Percentiles rank a stretch among this genome's conserved stretches.
Conservation (phyloP, 1,140 invertebrate species). For the Trichomalopsis sarcophagae region DNA sequence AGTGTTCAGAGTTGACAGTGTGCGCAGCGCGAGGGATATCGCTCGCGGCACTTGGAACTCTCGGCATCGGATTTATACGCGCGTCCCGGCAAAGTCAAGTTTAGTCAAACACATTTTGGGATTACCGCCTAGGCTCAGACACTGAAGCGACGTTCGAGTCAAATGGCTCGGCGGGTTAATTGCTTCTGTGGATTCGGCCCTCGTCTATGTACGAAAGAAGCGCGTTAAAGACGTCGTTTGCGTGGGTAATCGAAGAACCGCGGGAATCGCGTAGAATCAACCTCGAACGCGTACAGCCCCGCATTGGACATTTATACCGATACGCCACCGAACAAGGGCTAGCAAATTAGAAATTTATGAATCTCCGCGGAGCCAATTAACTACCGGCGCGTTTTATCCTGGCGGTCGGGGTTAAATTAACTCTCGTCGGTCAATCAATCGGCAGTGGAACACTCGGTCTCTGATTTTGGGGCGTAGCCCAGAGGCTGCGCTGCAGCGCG, state of each 20-base stretch:
- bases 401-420: not conserved
- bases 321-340: too few species aligned
- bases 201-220: not conserved
- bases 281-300: too few species aligned
- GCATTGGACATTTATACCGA: too few species aligned
- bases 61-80: not conserved
- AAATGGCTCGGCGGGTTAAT: not conserved
- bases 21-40: not conserved
- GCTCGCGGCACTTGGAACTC: not conserved
- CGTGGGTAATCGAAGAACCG: too few species aligned
- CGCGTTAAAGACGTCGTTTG: too few species aligned
- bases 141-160: not conserved
- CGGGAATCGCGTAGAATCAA: too few species aligned
- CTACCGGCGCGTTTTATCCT: not conserved
- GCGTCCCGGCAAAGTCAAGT: not conserved
- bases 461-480: slow-evolving; percentile 20
- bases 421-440: not conserved
- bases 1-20: not conserved
- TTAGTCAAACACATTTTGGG: slow-evolving; percentile 38
- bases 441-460: not conserved
- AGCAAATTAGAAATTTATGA: not conserved
- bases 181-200: not conserved
- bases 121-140: slow-evolving; percentile 2
- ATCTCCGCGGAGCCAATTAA: not conserved
- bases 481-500: not conserved